Conservation (phyloP, 2,113 vertebrate genomes). For the Brachypteracias leptosomus region DNA sequence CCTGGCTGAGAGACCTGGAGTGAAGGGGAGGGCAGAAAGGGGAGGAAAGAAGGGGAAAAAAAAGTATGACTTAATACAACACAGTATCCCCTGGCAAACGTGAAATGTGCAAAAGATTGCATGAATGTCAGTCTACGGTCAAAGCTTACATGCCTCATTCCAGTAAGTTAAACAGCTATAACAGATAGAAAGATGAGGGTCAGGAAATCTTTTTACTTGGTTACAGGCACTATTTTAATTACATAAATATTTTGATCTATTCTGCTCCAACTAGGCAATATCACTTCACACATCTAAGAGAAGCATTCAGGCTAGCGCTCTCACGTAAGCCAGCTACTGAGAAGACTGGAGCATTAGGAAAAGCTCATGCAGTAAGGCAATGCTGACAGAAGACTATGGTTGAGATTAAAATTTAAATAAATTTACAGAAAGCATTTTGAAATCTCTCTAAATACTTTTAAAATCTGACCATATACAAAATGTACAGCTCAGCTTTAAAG, state of each 20-base stretch:
- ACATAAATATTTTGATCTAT: background rate
- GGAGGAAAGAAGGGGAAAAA: background rate
- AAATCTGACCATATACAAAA: background rate
- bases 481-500: background rate
- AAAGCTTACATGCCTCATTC: slow-evolving; percentile 76
- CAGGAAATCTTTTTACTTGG: background rate
- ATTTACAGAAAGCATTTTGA: background rate
- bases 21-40: background rate
- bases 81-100: background rate
- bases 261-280: slow-evolving; percentile 10
- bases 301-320: slow-evolving; percentile 46
- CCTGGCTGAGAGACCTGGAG: slow-evolving; percentile 94
- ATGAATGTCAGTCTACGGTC: slow-evolving; percentile 53
- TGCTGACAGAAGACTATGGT: background rate
- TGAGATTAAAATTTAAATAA: background rate
- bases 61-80: slow-evolving; percentile 29
- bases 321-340: slow-evolving; percentile 34
- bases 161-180: slow-evolving; percentile 66
- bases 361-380: slow-evolving; percentile 75
- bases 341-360: slow-evolving; percentile 32
- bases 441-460: background rate
- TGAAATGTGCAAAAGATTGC: slow-evolving; percentile 31
- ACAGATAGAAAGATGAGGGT: slow-evolving; percentile 18
- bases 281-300: slow-evolving; percentile 33
- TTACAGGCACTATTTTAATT: slow-evolving; percentile 32